Evolutionary conservation across 2,113 vertebrate genomes (phyloP).

Genomic region (Rhinolophus sinicus): DNA sequence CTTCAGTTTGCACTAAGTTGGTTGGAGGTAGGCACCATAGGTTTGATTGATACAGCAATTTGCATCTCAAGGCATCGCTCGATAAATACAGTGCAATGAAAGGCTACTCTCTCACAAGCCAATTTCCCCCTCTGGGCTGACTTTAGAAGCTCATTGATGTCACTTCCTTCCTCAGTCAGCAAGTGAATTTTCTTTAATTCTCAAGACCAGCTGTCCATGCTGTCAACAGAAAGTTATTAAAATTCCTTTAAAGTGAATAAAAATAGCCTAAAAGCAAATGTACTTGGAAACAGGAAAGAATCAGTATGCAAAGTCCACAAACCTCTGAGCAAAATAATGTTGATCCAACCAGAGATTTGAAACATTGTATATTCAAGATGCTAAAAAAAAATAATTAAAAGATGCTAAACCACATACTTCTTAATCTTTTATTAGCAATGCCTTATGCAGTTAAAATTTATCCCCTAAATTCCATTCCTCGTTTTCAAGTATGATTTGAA

Average conservation of each 20-base stretch:
- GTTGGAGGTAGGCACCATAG: conserved; percentile 81
- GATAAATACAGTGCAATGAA: conserved; percentile 84
- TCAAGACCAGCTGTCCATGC: conserved; percentile 90
- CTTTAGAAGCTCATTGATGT: conserved; percentile 90
- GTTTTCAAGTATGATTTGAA: conserved; percentile 70
- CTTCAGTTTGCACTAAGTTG: conserved; percentile 70
- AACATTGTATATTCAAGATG: conserved; percentile 82
- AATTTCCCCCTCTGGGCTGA: conserved; percentile 84
- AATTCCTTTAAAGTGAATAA: conserved; percentile 92
- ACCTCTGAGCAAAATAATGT: conserved; percentile 89
- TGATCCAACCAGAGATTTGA: conserved; percentile 90
- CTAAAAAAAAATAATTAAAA: conserved; percentile 86
- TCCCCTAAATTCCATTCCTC: conserved; percentile 72
- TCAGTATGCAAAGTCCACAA: conserved; percentile 93
- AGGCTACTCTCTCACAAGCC: conserved; percentile 85
- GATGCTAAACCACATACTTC: conserved; percentile 81
- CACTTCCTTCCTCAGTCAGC: conserved; percentile 91
- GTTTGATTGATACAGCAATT: conserved; percentile 85
- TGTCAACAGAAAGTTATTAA: conserved; percentile 92
- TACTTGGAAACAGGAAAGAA: conserved; percentile 91
- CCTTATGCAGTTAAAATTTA: conserved; percentile 77
- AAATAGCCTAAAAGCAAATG: conserved; percentile 92
- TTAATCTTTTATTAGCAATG: conserved; percentile 85
- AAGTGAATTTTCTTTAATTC: conserved; percentile 91
- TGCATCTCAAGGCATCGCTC: conserved; percentile 85